Evolutionary conservation across 1,140 invertebrate genomes (phyloP).

Genomic region (Melitaea cinxia): DNA sequence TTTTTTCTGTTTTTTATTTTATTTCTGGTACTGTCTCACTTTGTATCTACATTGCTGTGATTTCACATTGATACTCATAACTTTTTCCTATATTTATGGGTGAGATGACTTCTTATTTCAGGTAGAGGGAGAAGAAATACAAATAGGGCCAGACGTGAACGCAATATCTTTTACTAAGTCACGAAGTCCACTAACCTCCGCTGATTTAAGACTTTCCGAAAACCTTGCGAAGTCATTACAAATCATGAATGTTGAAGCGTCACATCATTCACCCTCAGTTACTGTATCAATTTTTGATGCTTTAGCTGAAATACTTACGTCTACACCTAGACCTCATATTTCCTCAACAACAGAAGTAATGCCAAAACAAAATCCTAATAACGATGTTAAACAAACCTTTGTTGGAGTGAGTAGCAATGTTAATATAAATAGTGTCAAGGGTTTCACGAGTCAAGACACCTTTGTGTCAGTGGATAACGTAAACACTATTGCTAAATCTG

Average conservation of each 20-base stretch:
- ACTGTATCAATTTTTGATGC: conserved; percentile 82
- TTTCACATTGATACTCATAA: conserved; percentile 23
- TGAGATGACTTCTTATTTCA: conserved; percentile 80
- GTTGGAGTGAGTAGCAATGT: conserved; percentile 73
- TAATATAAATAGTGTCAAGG: conserved; percentile 75
- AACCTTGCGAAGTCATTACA: conserved; percentile 73
- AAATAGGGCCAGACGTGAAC: conserved; percentile 78
- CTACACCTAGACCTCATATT: conserved; percentile 74
- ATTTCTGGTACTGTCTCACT: conserved; percentile 36
- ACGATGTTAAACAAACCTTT: conserved; percentile 60
- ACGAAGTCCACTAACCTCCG: conserved; percentile 74
- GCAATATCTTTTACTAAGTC: conserved; percentile 79
- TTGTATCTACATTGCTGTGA: conserved; percentile 20
- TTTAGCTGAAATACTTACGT: conserved; percentile 81
- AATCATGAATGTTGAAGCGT: conserved; percentile 80
- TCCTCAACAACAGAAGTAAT: conserved; percentile 76
- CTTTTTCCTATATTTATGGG: conserved; percentile 72
- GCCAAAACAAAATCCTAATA: conserved; percentile 63
- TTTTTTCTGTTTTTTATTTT: no score
- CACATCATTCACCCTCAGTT: conserved; percentile 80
- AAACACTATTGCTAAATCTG: conserved; percentile 78
- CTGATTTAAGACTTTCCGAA: conserved; percentile 77
- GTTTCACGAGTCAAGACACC: conserved; percentile 60
- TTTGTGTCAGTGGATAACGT: conserved; percentile 60
- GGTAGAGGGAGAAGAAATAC: conserved; percentile 80